These are phyloP conservation scores for Falcaria lacertinaria DNA, from an alignment of 2,888 invertebrate genomes.

Conservation along the genomic window DNA sequence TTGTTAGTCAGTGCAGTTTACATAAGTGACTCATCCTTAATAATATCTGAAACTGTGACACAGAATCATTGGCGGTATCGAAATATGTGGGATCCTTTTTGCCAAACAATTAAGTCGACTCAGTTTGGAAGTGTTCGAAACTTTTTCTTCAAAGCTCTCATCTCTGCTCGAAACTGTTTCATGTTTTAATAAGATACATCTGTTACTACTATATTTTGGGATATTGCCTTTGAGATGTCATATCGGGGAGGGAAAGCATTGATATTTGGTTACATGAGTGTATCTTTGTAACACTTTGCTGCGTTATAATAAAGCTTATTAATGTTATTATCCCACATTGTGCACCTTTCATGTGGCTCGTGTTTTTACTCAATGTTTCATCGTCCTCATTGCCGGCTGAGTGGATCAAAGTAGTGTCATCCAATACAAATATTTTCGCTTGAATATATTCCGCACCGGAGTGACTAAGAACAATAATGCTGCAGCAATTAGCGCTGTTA, in stretches of 20 bases:
- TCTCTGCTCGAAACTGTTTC: conserved; percentile 39
- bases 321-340: not conserved
- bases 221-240: conserved; percentile 42
- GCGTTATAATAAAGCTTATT: not conserved
- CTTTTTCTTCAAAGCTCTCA: conserved; percentile 34
- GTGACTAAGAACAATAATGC: conserved; percentile 1
- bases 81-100: conserved; percentile 1
- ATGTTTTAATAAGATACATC: conserved; percentile 50
- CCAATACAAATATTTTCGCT: conserved; percentile 1
- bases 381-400: conserved; percentile 18
- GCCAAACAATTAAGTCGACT: conserved; percentile 15
- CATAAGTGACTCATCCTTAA: conserved; percentile 55
- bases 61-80: conserved; percentile 25
- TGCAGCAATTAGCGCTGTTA: not conserved
- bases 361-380: conserved; percentile 18
- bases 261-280: conserved; percentile 41
- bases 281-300: conserved; percentile 13
- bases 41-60: conserved; percentile 48
- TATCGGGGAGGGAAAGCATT: conserved; percentile 35
- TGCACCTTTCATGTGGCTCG: not conserved
- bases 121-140: conserved; percentile 25
- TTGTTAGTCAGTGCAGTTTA: conserved; percentile 48
- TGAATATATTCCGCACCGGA: not conserved
- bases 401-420: conserved; percentile 11
- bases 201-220: conserved; percentile 54